These are phyloP conservation scores for Pachyrhynchus sulphureomaculatus DNA, from an alignment of 1,140 invertebrate species.

Conservation along the genomic window DNA sequence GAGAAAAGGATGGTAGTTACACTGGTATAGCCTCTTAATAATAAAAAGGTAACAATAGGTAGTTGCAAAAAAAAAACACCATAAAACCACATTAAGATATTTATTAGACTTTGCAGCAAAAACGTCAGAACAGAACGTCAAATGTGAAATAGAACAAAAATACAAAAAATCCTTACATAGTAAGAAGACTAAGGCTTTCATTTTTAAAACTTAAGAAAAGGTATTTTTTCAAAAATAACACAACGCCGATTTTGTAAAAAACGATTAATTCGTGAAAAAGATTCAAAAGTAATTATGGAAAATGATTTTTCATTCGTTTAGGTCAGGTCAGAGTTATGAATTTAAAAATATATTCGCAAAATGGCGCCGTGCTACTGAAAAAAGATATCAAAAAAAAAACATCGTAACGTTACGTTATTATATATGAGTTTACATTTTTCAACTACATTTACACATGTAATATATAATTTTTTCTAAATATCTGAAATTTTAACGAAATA, in stretches of 20 bases:
- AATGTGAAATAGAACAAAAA: slow-evolving; percentile 2
- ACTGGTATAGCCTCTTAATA: too few species aligned
- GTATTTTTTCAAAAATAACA: background rate
- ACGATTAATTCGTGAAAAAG: too few species aligned
- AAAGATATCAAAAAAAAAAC: too few species aligned
- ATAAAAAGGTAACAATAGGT: too few species aligned
- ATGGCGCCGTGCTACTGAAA: too few species aligned
- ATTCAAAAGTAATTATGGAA: too few species aligned
- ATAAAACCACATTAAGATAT: slow-evolving; percentile 16
- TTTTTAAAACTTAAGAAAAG: background rate
- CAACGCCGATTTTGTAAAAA: background rate
- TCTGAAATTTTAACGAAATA: slow-evolving; percentile 28
- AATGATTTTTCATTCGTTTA: too few species aligned
- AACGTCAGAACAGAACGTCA: slow-evolving; percentile 10
- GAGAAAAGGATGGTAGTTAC: too few species aligned
- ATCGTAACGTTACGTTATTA: too few species aligned
- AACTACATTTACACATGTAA: slow-evolving; percentile 7
- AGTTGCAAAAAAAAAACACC: slow-evolving; percentile 1
- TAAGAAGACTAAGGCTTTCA: background rate
- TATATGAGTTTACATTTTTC: background rate
- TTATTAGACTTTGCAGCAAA: slow-evolving; percentile 21
- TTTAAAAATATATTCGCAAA: too few species aligned
- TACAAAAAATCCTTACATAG: slow-evolving; percentile 13
- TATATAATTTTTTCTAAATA: slow-evolving; percentile 24
- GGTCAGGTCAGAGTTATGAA: too few species aligned